Evolutionary conservation across 2,888 invertebrate genomes (phyloP).

Genomic region (Rhaphigaster nebulosa): DNA sequence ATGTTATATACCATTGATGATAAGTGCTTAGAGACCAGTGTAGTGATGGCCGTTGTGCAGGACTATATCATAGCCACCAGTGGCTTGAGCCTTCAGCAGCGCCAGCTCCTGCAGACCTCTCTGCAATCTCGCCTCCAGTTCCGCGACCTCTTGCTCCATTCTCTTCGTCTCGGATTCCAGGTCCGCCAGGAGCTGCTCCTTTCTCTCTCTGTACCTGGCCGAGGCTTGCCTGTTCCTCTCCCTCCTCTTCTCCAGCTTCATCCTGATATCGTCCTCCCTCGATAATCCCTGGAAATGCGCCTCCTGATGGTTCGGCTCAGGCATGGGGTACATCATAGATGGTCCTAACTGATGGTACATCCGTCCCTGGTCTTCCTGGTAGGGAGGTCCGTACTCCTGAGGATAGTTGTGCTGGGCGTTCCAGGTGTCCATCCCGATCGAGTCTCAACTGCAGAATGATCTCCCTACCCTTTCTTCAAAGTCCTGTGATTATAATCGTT

Average conservation of each 20-base stretch:
- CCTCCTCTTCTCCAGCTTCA: neutral
- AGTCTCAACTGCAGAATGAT: neutral
- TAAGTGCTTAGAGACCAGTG: neutral
- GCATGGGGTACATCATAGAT: neutral
- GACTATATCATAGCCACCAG: neutral
- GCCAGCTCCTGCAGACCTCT: neutral
- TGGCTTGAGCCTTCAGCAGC: neutral
- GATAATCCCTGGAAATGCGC: neutral
- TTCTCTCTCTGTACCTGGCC: neutral
- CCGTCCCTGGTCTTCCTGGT: neutral
- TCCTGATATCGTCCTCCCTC: neutral
- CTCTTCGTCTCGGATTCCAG: neutral
- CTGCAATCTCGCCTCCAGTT: neutral
- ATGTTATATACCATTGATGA: neutral
- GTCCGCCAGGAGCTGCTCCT: neutral
- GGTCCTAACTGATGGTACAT: neutral
- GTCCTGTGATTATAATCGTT: neutral
- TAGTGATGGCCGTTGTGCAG: neutral
- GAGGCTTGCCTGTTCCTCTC: constrained; percentile 8
- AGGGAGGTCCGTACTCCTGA: neutral
- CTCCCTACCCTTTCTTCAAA: neutral
- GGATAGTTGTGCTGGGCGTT: neutral
- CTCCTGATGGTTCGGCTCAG: neutral
- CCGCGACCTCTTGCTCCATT: neutral
- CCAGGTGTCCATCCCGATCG: neutral